These are phyloP conservation scores for Dicycla oo DNA, from an alignment of 2,888 invertebrate genomes.

Conservation along the genomic window DNA sequence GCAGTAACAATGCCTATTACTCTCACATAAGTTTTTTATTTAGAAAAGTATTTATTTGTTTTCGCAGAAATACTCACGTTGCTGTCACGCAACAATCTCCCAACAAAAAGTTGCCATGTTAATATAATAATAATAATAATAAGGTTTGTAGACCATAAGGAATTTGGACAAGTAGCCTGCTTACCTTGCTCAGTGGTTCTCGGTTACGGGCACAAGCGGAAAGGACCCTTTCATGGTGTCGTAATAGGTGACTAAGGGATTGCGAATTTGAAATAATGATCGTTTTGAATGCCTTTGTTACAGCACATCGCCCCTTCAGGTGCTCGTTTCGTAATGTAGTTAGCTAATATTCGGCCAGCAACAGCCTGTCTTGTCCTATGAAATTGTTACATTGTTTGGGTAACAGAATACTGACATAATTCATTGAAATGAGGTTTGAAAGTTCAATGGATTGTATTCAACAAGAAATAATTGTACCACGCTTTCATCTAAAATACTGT, in stretches of 20 bases:
- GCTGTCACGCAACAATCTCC: slow-evolving; percentile 3
- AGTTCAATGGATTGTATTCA: no score
- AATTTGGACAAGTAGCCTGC: slow-evolving; percentile 53
- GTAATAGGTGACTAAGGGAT: slow-evolving; percentile 53
- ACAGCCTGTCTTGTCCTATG: background rate
- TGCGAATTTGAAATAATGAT: slow-evolving; percentile 32
- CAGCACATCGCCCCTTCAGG: slow-evolving; percentile 29
- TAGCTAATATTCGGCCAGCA: slow-evolving; percentile 7
- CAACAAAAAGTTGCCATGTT: slow-evolving; percentile 27
- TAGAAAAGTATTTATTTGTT: no score
- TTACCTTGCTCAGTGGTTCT: slow-evolving; percentile 54
- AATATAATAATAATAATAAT: no score
- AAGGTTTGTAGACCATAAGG: slow-evolving; percentile 17
- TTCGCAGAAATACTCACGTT: no score
- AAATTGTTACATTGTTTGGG: background rate
- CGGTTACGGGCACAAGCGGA: slow-evolving; percentile 58
- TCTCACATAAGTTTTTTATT: no score
- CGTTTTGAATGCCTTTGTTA: slow-evolving; percentile 36
- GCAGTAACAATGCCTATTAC: no score
- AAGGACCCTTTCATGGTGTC: slow-evolving; percentile 54
- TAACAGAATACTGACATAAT: background rate
- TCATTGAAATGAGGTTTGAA: background rate
- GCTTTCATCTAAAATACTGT: no score
- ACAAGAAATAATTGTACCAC: no score
- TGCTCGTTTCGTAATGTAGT: slow-evolving; percentile 11